Evolutionary conservation across 1,140 invertebrate genomes (phyloP), one percentile per base, ranked within the genome.

Genomic region (Zaprionus nigranus): DNA sequence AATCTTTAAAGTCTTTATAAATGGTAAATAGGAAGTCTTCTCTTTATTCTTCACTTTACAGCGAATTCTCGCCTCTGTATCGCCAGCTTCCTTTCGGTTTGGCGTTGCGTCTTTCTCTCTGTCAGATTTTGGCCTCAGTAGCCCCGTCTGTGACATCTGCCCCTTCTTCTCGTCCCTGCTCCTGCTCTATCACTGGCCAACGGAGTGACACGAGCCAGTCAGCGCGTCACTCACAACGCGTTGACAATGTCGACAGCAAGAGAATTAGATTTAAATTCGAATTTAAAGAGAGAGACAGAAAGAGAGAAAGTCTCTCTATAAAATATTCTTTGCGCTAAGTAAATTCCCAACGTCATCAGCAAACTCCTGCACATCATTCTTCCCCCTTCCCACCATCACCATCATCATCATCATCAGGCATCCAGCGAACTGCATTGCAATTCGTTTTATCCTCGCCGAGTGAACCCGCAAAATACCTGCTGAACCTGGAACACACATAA

Each of bases 221-320:
- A 75, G 82, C 73, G 78, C 81, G 84, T 87, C 83, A 87, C 78
- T 87, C 83, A 81, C 71, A 62, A 43, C 59, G 38, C 57, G 73
- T 75, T 90, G 84, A 87, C 81, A 84, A 64, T 80, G 83, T 78
- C 80, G 84, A 87, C 73, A 87, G 83, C 72, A 46, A 65, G 81
- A 78, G 85, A 88, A 88, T 87, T 84, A 78, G 84, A 87, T 84
- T 88, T 87, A 90, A 87, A 90, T 88, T 84, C 51, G 62, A 78
- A 67, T 82, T 84, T 90, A 81, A 87, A 79, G 56, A 60, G 67
- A 66, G 38, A 40, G 40, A n/a, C n/a, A 43, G 40, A n/a, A 2
- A 43, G 40, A 46, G 40, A 46, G 40, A 40, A 40, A 46, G n/a
- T 11, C 40, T 46, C 77, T 83, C 83, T 63, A 77, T 75, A 87